These are phyloP conservation scores for Nomada fabriciana DNA, from an alignment of 2,888 invertebrate genomes.

Conservation along the genomic window DNA sequence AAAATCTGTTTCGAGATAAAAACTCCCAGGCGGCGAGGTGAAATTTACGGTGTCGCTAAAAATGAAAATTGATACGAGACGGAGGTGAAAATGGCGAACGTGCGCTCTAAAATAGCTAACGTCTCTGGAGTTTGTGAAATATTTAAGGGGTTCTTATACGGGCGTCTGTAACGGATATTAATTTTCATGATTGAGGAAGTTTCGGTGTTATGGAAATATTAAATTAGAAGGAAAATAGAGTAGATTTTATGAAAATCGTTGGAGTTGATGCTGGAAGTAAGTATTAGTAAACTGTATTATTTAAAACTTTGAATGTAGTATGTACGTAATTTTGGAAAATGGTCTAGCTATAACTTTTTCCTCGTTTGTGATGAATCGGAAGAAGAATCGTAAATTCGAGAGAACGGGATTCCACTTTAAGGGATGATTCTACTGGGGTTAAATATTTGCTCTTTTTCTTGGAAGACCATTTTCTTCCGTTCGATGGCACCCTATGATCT, in stretches of 20 bases:
- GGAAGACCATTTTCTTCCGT: conserved; percentile 40
- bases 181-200: not conserved
- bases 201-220: not conserved
- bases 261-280: conserved; percentile 2
- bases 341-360: not conserved
- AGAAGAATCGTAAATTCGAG: conserved; percentile 44
- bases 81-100: not conserved
- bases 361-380: conserved; percentile 23
- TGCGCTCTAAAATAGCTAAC: not conserved
- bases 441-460: conserved; percentile 57
- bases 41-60: conserved; percentile 14
- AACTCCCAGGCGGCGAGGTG: not conserved
- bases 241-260: conserved; percentile 1
- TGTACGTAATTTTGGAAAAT: too few relatives aligned
- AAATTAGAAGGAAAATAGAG: not conserved
- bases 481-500: conserved; percentile 38
- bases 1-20: conserved; percentile 28
- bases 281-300: too few relatives aligned
- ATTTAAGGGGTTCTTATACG: too few relatives aligned
- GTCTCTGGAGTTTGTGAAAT: not conserved
- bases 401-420: conserved; percentile 56
- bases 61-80: conserved; percentile 26
- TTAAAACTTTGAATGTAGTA: too few relatives aligned
- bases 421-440: conserved; percentile 41
- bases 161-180: not conserved